These are phyloP conservation scores for Eudasyphora cyanicolor DNA, from an alignment of 2,888 invertebrate genomes.

Conservation along the genomic window DNA sequence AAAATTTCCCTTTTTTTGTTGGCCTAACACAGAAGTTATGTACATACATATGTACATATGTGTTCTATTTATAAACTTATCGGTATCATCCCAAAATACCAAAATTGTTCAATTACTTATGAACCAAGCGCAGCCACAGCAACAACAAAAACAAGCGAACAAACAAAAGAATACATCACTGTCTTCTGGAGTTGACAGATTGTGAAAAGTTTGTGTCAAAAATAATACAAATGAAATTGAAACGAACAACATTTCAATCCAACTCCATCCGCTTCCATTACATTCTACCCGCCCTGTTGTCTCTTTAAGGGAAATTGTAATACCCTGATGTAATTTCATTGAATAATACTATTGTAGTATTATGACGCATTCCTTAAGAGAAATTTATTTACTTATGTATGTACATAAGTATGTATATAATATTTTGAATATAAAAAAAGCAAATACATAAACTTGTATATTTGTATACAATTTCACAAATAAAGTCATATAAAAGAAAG, in stretches of 20 bases:
- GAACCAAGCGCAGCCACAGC: neutral
- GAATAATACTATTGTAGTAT: too few species aligned
- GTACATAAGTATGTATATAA: too few species aligned
- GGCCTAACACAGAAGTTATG: neutral
- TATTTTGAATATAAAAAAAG: too few species aligned
- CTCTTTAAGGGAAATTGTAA: too few species aligned
- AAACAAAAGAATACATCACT: neutral
- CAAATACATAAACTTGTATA: too few species aligned
- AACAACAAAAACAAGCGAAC: neutral
- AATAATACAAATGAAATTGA: neutral
- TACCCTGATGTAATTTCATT: too few species aligned
- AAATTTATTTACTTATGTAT: too few species aligned
- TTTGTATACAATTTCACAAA: too few species aligned
- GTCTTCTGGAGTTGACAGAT: constrained; percentile 25
- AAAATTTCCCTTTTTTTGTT: neutral
- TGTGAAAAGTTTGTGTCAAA: constrained; percentile 36
- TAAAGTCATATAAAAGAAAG: too few species aligned
- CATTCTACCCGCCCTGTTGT: too few species aligned
- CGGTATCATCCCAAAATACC: neutral
- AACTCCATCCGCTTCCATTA: neutral
- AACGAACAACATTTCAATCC: too few species aligned
- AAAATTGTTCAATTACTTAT: neutral
- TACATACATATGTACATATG: neutral
- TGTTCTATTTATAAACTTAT: neutral
- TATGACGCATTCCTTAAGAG: too few species aligned